phyloP scores from a whole-genome alignment of 1,140 invertebrate species.

The Ditylenchus dipsaci region DNA sequence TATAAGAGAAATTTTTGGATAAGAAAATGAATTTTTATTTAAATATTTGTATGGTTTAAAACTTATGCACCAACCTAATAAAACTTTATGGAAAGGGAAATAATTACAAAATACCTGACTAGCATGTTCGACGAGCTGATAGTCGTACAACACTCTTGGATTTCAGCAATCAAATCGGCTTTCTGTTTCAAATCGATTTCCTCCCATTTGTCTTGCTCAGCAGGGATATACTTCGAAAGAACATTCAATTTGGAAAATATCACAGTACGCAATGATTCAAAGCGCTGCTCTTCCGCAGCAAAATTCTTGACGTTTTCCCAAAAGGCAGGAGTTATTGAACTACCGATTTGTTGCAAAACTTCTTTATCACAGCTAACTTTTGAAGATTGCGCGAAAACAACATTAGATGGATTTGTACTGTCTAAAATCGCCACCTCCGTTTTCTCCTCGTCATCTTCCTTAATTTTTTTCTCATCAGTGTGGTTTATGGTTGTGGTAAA shows the following conservation, averaged over 20 bases:
- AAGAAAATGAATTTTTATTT: too few species aligned
- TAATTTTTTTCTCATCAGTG: too few species aligned
- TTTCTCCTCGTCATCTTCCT: too few species aligned
- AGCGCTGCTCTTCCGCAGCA: slow-evolving; percentile 7
- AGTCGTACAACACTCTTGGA: slow-evolving; percentile 11
- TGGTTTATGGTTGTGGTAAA: too few species aligned
- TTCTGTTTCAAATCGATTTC: not conserved
- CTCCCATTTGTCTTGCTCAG: not conserved
- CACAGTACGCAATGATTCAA: not conserved
- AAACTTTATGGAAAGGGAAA: too few species aligned
- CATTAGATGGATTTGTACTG: too few species aligned
- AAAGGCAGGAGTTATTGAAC: not conserved
- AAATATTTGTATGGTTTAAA: too few species aligned
- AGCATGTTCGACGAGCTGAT: slow-evolving; percentile 16
- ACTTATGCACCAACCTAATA: too few species aligned
- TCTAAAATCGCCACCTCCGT: too few species aligned
- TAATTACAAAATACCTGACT: slow-evolving; percentile 1
- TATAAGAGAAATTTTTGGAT: too few species aligned
- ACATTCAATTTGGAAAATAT: not conserved
- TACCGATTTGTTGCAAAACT: not conserved
- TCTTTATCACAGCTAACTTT: not conserved
- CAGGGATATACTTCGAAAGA: not conserved
- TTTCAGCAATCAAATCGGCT: not conserved
- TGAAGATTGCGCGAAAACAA: too few species aligned
- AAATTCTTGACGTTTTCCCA: not conserved